These are phyloP conservation scores for Gulo gulo DNA, from an alignment of 2,113 vertebrate genomes.

Conservation along the genomic window DNA sequence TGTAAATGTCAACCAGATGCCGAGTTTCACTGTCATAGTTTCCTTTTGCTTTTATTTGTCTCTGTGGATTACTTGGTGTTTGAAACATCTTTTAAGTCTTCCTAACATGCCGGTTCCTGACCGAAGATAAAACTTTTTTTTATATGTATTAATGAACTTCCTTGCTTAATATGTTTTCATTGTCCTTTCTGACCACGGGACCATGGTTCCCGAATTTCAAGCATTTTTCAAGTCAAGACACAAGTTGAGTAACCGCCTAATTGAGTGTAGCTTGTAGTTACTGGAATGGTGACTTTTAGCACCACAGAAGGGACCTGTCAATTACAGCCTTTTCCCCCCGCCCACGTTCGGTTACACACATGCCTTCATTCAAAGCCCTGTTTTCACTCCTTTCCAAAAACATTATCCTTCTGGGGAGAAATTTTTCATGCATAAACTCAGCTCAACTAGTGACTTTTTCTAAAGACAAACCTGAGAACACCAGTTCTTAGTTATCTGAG, in stretches of 20 bases:
- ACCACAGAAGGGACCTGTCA: neutral
- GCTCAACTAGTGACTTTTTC: neutral
- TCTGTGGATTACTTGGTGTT: conserved; percentile 46
- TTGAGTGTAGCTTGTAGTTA: neutral
- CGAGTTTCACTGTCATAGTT: conserved; percentile 41
- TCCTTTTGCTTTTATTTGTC: conserved; percentile 7
- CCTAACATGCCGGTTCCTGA: conserved; percentile 29
- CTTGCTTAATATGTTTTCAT: conserved; percentile 29
- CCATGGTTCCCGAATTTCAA: conserved; percentile 31
- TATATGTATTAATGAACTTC: neutral
- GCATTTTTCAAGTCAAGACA: neutral
- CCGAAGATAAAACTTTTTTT: neutral
- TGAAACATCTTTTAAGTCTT: conserved; percentile 41
- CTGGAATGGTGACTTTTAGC: neutral
- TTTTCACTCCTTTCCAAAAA: conserved; percentile 53
- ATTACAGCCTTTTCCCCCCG: neutral
- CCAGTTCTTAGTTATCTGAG: neutral
- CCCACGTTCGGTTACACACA: neutral
- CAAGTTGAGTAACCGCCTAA: neutral
- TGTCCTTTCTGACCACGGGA: conserved; percentile 46
- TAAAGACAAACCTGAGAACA: conserved; percentile 26
- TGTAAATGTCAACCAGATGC: conserved; percentile 85
- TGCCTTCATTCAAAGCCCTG: conserved; percentile 33
- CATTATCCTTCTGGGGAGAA: conserved; percentile 48
- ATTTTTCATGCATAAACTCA: conserved; percentile 51